These are phyloP conservation scores for Odontomyia ornata DNA, from an alignment of 2,888 invertebrate species.

Conservation along the genomic window DNA sequence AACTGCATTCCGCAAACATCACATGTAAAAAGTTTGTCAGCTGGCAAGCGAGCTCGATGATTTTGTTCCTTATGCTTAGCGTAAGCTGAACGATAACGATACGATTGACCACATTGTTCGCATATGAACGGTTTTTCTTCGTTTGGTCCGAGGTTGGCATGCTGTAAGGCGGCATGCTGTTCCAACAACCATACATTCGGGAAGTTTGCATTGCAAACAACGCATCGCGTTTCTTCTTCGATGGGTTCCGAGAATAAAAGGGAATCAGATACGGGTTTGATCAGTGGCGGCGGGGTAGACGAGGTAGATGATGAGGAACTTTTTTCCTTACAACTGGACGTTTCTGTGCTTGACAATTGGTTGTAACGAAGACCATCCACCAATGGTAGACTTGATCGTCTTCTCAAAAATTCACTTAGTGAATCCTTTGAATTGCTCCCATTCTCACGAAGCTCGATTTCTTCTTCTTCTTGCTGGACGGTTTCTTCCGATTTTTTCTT, in stretches of 20 bases:
- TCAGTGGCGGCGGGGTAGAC: constrained; percentile 60
- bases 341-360: constrained; percentile 56
- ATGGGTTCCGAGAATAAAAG: constrained; percentile 62
- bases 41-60: constrained; percentile 85
- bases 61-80: constrained; percentile 88
- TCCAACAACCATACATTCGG: constrained; percentile 89
- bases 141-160: constrained; percentile 71
- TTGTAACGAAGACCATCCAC: constrained; percentile 58
- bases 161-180: constrained; percentile 85
- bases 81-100: constrained; percentile 86
- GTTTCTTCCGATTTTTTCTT: constrained; percentile 55
- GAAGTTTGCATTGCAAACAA: constrained; percentile 85
- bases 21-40: constrained; percentile 89
- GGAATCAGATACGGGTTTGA: constrained; percentile 54
- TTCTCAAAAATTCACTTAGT: constrained; percentile 57
- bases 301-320: constrained; percentile 64
- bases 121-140: constrained; percentile 91
- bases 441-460: constrained; percentile 53
- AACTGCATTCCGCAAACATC: constrained; percentile 94
- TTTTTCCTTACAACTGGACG: constrained; percentile 63
- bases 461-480: constrained; percentile 55
- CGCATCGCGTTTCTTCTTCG: constrained; percentile 72
- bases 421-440: constrained; percentile 52
- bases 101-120: constrained; percentile 91
- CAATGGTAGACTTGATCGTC: constrained; percentile 55